Evolutionary conservation across 2,888 invertebrate species (phyloP), one percentile per base, ranked within the genome.

Genomic region (Metellina segmentata): DNA sequence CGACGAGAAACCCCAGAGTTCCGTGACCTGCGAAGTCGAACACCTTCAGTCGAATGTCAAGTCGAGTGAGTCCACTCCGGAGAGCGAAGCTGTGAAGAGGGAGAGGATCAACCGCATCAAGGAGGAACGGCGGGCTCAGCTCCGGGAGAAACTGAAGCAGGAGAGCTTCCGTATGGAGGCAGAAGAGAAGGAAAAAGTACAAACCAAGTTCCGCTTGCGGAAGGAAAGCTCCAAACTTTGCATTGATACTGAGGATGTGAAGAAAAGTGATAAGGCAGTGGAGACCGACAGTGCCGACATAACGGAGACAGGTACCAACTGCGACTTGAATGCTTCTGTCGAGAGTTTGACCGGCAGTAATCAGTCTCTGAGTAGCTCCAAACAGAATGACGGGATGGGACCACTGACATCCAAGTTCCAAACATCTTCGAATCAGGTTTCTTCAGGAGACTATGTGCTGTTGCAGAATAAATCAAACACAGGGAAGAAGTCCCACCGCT

Each of bases 81-180:
- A 93, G 77, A 89, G 87, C 70, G 93, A 93, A 79, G 86, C 90
- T 20, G 85, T 87, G 20, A 88, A 85, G 19, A 70, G 98, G 79
- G 98, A 98, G 94, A 95, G 98, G 78, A 98, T 98, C 93, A 98
- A 98, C 95, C 97, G 97, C 94, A 98, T 98, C 94, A 98, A 98
- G 95, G 98, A 98, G 94, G 98, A 98, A 94, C 95, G 98, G n/a
- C 96, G 98, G 83, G 97, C 97, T 93, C 97, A 97, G 94, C 95
- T 98, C 16, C 96, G 98, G 78, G 98, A 98, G 94, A 98, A 98
- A 94, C 98, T 98, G 94, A 97, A 97, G 49, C 85, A 89, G 19
- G 93, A 93, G 61, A 93, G 93, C 81, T 93, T 93, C 61, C 83
- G 90, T 16, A 52, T 92, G 82, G 93, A 92, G 77, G 88, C 92